phyloP scores from a whole-genome alignment of 1,140 invertebrate genomes.

The Achroia grisella region DNA sequence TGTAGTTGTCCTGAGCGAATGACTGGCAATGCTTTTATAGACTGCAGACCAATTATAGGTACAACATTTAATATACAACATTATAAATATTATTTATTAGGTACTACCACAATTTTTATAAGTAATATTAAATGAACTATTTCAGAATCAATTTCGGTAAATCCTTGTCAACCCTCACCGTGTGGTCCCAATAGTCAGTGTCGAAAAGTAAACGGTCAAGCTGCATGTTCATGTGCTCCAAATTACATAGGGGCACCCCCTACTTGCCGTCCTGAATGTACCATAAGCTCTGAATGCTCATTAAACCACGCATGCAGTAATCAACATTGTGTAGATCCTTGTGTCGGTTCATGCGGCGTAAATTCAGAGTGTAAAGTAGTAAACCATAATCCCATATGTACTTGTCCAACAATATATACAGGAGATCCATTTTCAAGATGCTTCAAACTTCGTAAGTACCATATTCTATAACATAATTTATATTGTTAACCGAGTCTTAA shows the following conservation, averaged over 20 bases:
- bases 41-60: slow-evolving; percentile 77
- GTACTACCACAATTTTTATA: not conserved
- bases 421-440: slow-evolving; percentile 79
- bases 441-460: slow-evolving; percentile 73
- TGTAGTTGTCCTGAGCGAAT: slow-evolving; percentile 81
- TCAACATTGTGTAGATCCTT: slow-evolving; percentile 78
- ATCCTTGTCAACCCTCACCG: slow-evolving; percentile 76
- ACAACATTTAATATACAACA: slow-evolving; percentile 9
- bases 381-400: slow-evolving; percentile 80
- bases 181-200: slow-evolving; percentile 79
- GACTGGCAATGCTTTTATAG: slow-evolving; percentile 81
- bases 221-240: slow-evolving; percentile 78
- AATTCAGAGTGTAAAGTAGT: slow-evolving; percentile 78
- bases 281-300: slow-evolving; percentile 75
- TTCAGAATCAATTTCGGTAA: slow-evolving; percentile 57
- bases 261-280: slow-evolving; percentile 76
- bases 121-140: slow-evolving; percentile 13
- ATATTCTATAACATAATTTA: no score
- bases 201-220: slow-evolving; percentile 75
- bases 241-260: slow-evolving; percentile 78
- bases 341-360: slow-evolving; percentile 77
- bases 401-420: slow-evolving; percentile 73
- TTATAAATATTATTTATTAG: not conserved
- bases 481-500: no score
- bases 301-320: slow-evolving; percentile 75